Base-by-base conservation (phyloP, 2,797 vertebrate species). In the Acanthurus tractus region DNA sequence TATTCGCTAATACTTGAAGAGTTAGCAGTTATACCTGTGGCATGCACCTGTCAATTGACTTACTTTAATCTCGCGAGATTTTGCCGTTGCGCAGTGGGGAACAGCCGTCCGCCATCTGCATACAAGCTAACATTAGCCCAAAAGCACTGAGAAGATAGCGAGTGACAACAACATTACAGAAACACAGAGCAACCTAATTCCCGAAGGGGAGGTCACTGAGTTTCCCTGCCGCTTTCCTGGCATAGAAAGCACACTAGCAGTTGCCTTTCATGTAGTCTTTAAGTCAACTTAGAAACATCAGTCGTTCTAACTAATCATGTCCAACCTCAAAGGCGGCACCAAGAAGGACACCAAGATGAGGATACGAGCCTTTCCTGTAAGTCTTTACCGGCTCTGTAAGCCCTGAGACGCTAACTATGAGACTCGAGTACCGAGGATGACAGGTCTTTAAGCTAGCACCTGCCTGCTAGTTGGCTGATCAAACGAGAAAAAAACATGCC, bases 261-360 rank as follows among this genome's bases (percentile, higher is more conserved):
- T 70, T 84, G 88, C 84, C 87, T 88, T 93, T 88, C 87, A 93
- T 94, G 91, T 91, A 90, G 92, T 84, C 93, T 94, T 92, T 84
- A 94, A 92, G 91, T 90, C 89, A 87, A 88, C 82, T 85, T 87
- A 86, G 86, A 82, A 86, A 90, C 92, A 85, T 85, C 83, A 93
- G 83, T 91, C 86, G 83, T 75, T 85, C 68, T 75, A 92, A 90
- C 79, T 91, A 92, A 97, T 95, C 95, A 99, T 98, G 97, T 97
- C 97, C 94, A 98, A 97, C 93, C 95, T 98, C 89, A 98, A 97
- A 96, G 95, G 96, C 93, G 94, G 96, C 93, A 96, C 96, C 95
- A 97, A 97, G 95, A 98, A 97, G 95, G 97, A 98, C 94, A 97
- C 97, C 96, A 99, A 98, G 95, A 99, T 98, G 97, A 96, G 97